Evolutionary conservation across 2,888 invertebrate genomes (phyloP).

Genomic region (Hyalella azteca): DNA sequence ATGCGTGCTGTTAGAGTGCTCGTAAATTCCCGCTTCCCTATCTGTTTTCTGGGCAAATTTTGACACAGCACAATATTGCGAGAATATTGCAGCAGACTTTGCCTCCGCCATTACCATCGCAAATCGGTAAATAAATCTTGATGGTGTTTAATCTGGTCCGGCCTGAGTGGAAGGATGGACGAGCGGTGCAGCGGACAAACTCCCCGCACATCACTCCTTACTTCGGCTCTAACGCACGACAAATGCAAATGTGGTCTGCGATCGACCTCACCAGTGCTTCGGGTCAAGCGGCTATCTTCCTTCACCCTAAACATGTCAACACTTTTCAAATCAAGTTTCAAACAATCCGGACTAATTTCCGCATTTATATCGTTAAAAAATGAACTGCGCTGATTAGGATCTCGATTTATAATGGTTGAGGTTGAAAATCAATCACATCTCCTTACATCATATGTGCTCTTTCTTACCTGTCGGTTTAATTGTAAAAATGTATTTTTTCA

Average conservation of each 20-base stretch:
- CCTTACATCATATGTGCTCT: no score
- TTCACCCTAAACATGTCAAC: not conserved
- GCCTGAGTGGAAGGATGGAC: constrained; percentile 26
- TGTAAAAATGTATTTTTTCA: no score
- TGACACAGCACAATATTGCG: constrained; percentile 33
- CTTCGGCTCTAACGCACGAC: not conserved
- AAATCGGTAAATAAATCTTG: constrained; percentile 36
- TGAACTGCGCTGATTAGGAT: no score
- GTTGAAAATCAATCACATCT: no score
- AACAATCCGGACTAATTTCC: no score
- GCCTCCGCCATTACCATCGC: constrained; percentile 22
- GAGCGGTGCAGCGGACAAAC: not conserved
- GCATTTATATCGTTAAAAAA: no score
- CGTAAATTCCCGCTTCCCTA: constrained; percentile 36
- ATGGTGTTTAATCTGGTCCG: constrained; percentile 34
- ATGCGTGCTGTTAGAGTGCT: constrained; percentile 28
- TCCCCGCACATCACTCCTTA: not conserved
- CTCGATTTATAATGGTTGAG: no score
- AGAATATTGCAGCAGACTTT: constrained; percentile 26
- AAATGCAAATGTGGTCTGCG: constrained; percentile 16
- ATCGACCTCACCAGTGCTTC: not conserved
- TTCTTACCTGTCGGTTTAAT: no score
- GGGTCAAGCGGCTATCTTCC: not conserved
- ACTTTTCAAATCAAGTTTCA: not conserved
- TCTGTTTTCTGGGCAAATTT: constrained; percentile 33